Base-by-base conservation (phyloP, 2,888 invertebrate genomes). In the Habrosyne pyritoides region DNA sequence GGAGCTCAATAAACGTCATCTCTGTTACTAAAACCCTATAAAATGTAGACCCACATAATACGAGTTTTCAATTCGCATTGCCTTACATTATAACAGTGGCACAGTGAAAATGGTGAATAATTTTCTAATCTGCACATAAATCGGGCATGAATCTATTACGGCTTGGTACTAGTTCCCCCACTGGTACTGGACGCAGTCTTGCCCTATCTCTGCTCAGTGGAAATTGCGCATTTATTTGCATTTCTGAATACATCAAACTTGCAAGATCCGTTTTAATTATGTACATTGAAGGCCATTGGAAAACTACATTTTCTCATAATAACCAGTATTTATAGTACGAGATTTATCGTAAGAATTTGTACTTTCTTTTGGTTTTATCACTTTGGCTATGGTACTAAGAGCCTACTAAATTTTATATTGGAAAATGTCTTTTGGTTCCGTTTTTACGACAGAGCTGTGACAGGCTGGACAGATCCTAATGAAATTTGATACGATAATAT, bases 191-290 rank as follows among this genome's bases (percentile, higher is more conserved):
- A 14, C 33, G 33, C n/a, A 60, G 71, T 58, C 59, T 52, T 67
- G 65, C 62, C 64, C 71, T 58, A 69, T 67, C 60, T 64, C 53
- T 54, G 48, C 42, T 57, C 56, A 56, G 53, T 65, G 64, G 65
- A 70, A 66, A 74, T 68, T 67, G 62, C 62, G 64, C 66, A 67
- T 67, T 64, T 71, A 77, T 72, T 76, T 73, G 68, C 73, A 77
- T 73, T 53, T 65, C 62, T 55, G 64, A 66, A 70, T 64, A 60
- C 53, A 57, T 66, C 54, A 61, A 59, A 57, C 53, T 59, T 30
- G 55, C 53, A 21, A 50, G 50, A 54, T 67, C 57, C 57, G 60
- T 50, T 59, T 55, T 26, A 49, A 42, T 54, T 50, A 47, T 51
- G 46, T 47, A 30, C 47, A 52, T 55, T 55, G 50, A 21, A 56